Evolutionary conservation across 2,888 invertebrate species (phyloP).

Genomic region (Cinara cedri): DNA sequence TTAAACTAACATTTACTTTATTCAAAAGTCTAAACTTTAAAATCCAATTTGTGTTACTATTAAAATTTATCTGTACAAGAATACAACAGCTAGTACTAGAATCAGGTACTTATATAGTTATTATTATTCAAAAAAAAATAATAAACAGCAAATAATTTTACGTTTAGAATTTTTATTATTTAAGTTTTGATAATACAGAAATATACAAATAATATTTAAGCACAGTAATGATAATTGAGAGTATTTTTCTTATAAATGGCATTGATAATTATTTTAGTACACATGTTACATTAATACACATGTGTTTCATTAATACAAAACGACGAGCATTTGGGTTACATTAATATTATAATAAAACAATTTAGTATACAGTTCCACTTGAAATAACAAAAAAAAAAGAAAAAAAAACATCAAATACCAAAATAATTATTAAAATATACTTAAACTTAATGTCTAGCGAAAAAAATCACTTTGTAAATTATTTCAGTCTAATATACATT

Average conservation of each 20-base stretch:
- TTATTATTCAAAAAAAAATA: too few relatives aligned
- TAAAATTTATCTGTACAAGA: too few relatives aligned
- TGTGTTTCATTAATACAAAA: background rate
- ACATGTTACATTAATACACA: too few relatives aligned
- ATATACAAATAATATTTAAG: background rate
- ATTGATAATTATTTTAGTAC: background rate
- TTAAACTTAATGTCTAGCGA: slow-evolving; percentile 23
- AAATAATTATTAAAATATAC: slow-evolving; percentile 26
- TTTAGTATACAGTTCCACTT: background rate
- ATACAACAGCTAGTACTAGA: too few relatives aligned
- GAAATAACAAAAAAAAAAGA: slow-evolving; percentile 25
- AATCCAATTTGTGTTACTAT: too few relatives aligned
- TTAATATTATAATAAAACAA: slow-evolving; percentile 1
- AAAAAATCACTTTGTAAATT: slow-evolving; percentile 38
- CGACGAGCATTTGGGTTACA: background rate
- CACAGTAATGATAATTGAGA: background rate
- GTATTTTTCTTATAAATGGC: background rate
- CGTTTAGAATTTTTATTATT: too few relatives aligned
- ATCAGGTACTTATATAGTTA: too few relatives aligned
- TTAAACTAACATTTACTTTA: too few relatives aligned
- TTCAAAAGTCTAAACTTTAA: too few relatives aligned
- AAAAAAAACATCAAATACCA: background rate
- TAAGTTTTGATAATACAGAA: too few relatives aligned
- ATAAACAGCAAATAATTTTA: too few relatives aligned
- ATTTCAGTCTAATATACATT: slow-evolving; percentile 62